Evolutionary conservation across 2,797 vertebrate genomes (phyloP), one percentile per base, ranked within the genome.

Genomic region (Mionectes olivaceus): DNA sequence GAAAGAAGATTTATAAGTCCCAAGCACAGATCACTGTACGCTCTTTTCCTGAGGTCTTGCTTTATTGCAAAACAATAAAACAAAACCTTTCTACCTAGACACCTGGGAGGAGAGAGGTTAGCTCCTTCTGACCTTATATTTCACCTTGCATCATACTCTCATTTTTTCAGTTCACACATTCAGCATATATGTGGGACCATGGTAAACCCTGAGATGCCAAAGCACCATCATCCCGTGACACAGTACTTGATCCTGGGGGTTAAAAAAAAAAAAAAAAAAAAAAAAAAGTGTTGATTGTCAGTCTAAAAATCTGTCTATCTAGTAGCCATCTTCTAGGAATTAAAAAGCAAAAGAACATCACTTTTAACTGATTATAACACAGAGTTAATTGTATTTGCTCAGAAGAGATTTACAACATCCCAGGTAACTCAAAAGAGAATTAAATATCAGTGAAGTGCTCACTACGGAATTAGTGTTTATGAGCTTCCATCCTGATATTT

Each of bases 201-300:
- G 4, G 5, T 52, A 53, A 90, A 49, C 7, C 1, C 19, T n/a
- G 12, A 60, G 23, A 30, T 27, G 7, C 28, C 53, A 84, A 49
- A 79, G 7, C 11, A 14, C 16, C 63, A 43, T 39, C 30, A 35
- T 2, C 4, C 7, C 2, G 11, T 43, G 21, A 19, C 39, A 52
- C 5, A 5, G 0, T 37, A 8, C 12, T 33, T 30, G 5, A 43
- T 19, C 2, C 2, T 39, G 8, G 6, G 3, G 1, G 10, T 17
- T n/a, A 22, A 4, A 4, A 59, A 25, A 55, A 43, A 33, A 16
- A 28, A 44, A 44, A 22, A 10, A n/a, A 41, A 1, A 9, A 11
- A 50, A 39, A 15, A 24, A 23, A 22, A 5, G 0, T 27, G 30
- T 22, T 41, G 7, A 59, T 13, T 63, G 3, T 5, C 10, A 30